Percentiles rank a stretch among this genome's conserved stretches.
Conservation (phyloP, 1,140 invertebrate species). For the Rhyacophila brunnea region DNA sequence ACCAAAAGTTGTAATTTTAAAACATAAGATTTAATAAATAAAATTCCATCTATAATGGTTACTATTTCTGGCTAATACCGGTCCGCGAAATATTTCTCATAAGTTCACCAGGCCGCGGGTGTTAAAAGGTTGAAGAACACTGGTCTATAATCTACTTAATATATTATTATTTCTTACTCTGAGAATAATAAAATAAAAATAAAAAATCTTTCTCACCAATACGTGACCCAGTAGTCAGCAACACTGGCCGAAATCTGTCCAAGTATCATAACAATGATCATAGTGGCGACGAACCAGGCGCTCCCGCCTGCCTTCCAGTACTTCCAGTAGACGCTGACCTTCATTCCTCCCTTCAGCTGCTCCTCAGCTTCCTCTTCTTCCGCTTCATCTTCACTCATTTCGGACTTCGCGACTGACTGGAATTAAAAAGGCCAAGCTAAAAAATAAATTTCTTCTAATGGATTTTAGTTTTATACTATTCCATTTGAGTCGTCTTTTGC, state of each 20-base stretch:
- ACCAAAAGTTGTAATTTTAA: no score
- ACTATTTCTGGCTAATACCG: no score
- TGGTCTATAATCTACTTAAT: no score
- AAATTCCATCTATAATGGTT: no score
- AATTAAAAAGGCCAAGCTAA: not conserved
- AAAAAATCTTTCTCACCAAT: slow-evolving; percentile 50
- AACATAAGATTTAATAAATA: no score
- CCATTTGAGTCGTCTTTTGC: no score
- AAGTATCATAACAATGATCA: slow-evolving; percentile 47
- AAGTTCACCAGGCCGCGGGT: no score
- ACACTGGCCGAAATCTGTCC: slow-evolving; percentile 52
- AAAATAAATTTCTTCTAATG: not conserved
- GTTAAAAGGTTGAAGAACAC: no score
- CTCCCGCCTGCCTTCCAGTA: slow-evolving; percentile 49
- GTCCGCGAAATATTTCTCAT: no score
- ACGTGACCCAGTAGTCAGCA: slow-evolving; percentile 55
- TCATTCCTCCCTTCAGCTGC: slow-evolving; percentile 53
- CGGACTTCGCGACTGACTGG: slow-evolving; percentile 10
- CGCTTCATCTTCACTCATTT: slow-evolving; percentile 16
- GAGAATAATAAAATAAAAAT: no score
- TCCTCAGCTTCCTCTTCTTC: slow-evolving; percentile 47
- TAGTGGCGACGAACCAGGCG: slow-evolving; percentile 41
- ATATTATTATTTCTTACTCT: no score
- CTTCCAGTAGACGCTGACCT: slow-evolving; percentile 48
- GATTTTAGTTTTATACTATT: no score